These are phyloP conservation scores for Meliscaeva auricollis DNA, from an alignment of 2,888 invertebrate species.

Conservation along the genomic window DNA sequence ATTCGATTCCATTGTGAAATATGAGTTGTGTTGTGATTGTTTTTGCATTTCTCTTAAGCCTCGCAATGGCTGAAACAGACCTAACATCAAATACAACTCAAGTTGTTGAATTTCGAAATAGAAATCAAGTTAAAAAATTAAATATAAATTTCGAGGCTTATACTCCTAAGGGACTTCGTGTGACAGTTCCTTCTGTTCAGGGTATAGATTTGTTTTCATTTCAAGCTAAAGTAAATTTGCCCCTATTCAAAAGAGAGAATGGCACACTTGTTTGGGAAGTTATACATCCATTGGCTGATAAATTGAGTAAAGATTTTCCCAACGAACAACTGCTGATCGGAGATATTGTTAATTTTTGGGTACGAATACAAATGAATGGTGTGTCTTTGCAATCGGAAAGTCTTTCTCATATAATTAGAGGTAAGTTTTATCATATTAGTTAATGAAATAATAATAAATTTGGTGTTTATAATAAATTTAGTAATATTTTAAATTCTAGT, in stretches of 20 bases:
- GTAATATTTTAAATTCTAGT: too few relatives aligned
- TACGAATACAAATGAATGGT: slow-evolving; percentile 47
- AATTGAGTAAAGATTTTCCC: slow-evolving; percentile 35
- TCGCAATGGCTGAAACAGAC: slow-evolving; percentile 1
- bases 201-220: slow-evolving; percentile 55
- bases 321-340: slow-evolving; percentile 37
- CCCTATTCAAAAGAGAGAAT: slow-evolving; percentile 16
- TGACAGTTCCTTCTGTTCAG: slow-evolving; percentile 4
- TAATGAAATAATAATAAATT: not conserved
- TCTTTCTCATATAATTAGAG: slow-evolving; percentile 44
- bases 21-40: slow-evolving; percentile 25
- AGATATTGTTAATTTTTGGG: slow-evolving; percentile 63
- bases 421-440: slow-evolving; percentile 21
- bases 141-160: slow-evolving; percentile 46
- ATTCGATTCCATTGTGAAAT: not conserved
- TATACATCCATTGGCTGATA: slow-evolving; percentile 7
- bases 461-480: too few relatives aligned
- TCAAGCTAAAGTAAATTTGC: slow-evolving; percentile 51
- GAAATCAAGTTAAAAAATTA: not conserved
- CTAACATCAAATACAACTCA: slow-evolving; percentile 1
- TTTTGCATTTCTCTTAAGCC: not conserved
- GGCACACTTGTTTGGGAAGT: slow-evolving; percentile 44
- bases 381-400: slow-evolving; percentile 41
- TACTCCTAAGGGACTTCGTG: slow-evolving; percentile 32
- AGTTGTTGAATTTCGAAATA: slow-evolving; percentile 43